Base-by-base conservation (phyloP, 2,113 vertebrate species). In the Semicossyphus pulcher region DNA sequence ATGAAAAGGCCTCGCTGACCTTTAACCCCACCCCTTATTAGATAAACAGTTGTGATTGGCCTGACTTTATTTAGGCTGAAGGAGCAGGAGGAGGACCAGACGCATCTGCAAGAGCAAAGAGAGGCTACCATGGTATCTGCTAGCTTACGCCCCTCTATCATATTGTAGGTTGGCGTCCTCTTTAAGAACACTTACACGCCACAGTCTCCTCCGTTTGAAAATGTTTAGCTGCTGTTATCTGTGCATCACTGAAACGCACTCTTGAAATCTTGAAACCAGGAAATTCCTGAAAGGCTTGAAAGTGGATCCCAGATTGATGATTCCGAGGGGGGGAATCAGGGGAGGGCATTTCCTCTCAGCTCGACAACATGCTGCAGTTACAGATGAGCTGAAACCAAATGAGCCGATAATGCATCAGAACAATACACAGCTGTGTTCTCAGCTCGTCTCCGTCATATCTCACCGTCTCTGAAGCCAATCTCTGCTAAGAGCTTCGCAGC, bases 371-470 rank as follows among this genome's bases (percentile, higher is more conserved):
- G 36, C 23, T 48, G 34, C 52, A 49, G 47, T 56, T 53, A 5
- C 47, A 61, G 57, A 45, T 9, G 44, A 60, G 57, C 39, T 64
- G 42, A 75, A 60, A 25, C 58, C 42, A 45, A 76, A 69, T 3
- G 21, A 15, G 7, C 28, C 29, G 63, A 76, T 74, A 71, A 77
- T 45, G 49, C 51, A 56, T 16, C 26, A 18, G 64, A 77, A 74
- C 59, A 61, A 53, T 16, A 26, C 23, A 21, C 59, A 44, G 5
- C 32, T 25, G 49, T 49, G 52, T 23, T 36, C 34, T 31, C 18
- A 63, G 5, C 51, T 14, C 23, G 2, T 59, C 41, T 49, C 26
- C 11, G 1, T 44, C 68, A 20, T 23, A 42, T 42, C 39, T 42
- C 39, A 7, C 52, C 14, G 5, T 62, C 64, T 70, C 72, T 45